Evolutionary conservation across 30 jellyfish, hydroid and myxozoan genomes (phyloP), one percentile per base, ranked within the genome.

Genomic region (Hydra vulgaris): DNA sequence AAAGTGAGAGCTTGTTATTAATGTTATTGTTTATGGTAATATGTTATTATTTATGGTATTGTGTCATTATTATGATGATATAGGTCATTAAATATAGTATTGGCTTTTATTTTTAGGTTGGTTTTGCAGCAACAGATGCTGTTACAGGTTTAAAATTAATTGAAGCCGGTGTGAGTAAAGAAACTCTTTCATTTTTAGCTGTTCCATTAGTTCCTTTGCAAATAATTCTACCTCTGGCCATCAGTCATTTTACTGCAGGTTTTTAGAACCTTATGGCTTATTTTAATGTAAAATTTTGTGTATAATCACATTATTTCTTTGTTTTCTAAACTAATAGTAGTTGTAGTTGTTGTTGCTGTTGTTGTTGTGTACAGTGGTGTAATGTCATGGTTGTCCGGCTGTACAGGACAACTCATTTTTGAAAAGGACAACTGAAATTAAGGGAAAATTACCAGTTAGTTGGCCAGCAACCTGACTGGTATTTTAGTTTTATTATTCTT

Each of bases 121-220:
- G 99, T 0, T 88, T 89, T 78, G 96, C 99, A 25, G 99, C 99
- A 22, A 94, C 99, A 17, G 99, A 94, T 82, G 27, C 97, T 40
- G 96, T 94, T 26, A 94, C 99, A 68, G 97, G 97, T 54, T 74
- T 88, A 74, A 94, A 94, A 76, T 89, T 94, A 21, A 86, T 94
- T 19, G 99, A 94, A 83, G 96, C 97, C 72, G 99, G 99, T 25
- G 97, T 94, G 17, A 85, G 81, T 40, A 88, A 88, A 74, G 97
- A 94, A 82, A 88, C 96, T 0, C 76, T 94, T 27, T 97, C 99
- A 22, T 56, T 94, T 88, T 67, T 94, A 52, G 97, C 99, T 5
- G 91, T 94, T 26, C 99, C 99, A 16, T 89, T 94, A 40, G 97
- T 94, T 27, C 97, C 99, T 22, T 77, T 94, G 23, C 99, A 94